phyloP scores from a whole-genome alignment of 23 tunicate genomes.

The Ascidia mentula region DNA sequence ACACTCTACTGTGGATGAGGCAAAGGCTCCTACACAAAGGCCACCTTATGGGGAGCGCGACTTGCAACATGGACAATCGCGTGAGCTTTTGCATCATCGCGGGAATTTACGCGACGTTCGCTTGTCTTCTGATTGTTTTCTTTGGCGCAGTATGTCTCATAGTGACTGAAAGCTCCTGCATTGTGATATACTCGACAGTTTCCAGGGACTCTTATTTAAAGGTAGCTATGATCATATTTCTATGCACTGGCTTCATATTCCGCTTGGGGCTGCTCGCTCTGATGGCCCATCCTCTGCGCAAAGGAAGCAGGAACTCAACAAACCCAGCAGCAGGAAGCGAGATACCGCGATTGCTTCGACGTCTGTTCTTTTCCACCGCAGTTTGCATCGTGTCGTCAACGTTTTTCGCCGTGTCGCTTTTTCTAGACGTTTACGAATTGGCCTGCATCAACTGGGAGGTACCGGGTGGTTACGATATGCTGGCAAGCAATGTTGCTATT shows the following conservation, averaged over 20 bases:
- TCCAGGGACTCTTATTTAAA: background rate
- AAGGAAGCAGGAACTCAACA: background rate
- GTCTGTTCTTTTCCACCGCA: background rate
- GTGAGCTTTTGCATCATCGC: background rate
- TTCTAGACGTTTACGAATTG: background rate
- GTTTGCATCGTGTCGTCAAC: background rate
- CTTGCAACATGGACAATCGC: background rate
- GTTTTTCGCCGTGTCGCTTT: background rate
- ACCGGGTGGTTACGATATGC: background rate
- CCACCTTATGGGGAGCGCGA: background rate
- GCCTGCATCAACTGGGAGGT: constrained; percentile 3
- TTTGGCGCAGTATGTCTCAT: background rate
- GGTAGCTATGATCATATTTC: background rate
- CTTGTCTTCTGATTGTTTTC: background rate
- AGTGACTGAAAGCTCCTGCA: background rate
- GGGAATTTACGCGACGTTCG: background rate
- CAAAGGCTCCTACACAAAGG: background rate
- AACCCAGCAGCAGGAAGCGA: background rate
- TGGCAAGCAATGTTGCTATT: background rate
- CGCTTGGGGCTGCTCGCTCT: background rate
- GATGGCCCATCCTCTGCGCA: background rate
- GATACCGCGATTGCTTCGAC: background rate
- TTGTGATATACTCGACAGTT: background rate
- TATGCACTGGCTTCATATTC: background rate
- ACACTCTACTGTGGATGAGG: background rate